Percentiles rank a stretch among this genome's conserved stretches.
Evolutionary conservation across 2,888 invertebrate genomes (phyloP).

Genomic region (Serripes groenlandicus): DNA sequence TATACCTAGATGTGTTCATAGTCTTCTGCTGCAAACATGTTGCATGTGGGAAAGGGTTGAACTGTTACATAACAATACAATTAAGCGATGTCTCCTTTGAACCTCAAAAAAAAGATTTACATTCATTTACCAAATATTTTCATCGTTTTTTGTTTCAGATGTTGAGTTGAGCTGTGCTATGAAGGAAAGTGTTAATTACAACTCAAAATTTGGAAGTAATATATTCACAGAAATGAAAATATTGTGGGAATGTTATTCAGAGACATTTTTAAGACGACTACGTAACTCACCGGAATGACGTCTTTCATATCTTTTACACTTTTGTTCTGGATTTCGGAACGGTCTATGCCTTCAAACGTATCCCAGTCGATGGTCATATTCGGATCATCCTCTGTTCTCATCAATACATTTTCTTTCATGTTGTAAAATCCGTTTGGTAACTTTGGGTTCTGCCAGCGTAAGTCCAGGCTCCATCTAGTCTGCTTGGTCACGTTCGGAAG

Average conservation of each 20-base stretch:
- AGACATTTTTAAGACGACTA: neutral
- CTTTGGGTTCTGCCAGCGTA: constrained; percentile 82
- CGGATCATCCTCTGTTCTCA: constrained; percentile 79
- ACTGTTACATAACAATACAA: neutral
- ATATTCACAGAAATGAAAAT: too few species aligned
- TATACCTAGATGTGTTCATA: too few species aligned
- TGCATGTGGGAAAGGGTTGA: too few species aligned
- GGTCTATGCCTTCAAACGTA: constrained; percentile 64
- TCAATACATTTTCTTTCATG: constrained; percentile 76
- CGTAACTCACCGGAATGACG: constrained; percentile 49
- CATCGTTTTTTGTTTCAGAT: too few species aligned
- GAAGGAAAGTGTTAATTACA: too few species aligned
- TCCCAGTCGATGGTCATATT: constrained; percentile 79
- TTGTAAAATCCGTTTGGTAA: constrained; percentile 81
- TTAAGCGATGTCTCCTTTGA: neutral
- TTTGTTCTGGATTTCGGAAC: constrained; percentile 53
- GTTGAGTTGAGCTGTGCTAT: too few species aligned
- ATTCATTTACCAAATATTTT: neutral
- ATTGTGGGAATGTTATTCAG: too few species aligned
- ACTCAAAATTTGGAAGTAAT: too few species aligned
- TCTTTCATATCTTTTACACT: constrained; percentile 62
- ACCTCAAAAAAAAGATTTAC: neutral
- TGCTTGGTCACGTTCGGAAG: constrained; percentile 77
- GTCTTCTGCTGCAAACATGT: too few species aligned
- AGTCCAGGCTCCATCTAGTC: constrained; percentile 84